phyloP scores from a whole-genome alignment of 2,797 vertebrate species.

The Ciconia nigra region DNA sequence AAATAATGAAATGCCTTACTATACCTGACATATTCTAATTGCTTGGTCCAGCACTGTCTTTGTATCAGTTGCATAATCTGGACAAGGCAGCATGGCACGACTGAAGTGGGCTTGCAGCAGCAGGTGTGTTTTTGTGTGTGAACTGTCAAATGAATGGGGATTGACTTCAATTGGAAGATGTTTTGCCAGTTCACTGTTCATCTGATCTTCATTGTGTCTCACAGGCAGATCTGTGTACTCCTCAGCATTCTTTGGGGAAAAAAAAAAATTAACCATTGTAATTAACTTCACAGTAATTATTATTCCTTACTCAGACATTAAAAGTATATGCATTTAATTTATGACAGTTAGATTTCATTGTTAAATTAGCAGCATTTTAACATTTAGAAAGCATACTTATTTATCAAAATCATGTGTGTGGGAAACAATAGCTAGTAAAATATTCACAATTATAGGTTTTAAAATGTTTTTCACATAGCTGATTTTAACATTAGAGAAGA shows the following conservation, averaged over 20 bases:
- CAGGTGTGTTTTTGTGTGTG: constrained; percentile 95
- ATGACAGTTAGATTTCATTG: neutral
- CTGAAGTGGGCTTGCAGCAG: constrained; percentile 95
- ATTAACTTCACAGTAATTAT: neutral
- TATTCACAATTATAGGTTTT: neutral
- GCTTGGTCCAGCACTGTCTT: constrained; percentile 96
- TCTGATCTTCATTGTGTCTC: constrained; percentile 97
- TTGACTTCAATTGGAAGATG: constrained; percentile 91
- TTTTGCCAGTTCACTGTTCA: constrained; percentile 92
- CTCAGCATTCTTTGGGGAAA: constrained; percentile 86
- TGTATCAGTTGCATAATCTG: constrained; percentile 93
- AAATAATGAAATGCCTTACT: neutral
- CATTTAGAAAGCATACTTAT: neutral
- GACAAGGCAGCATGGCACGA: constrained; percentile 86
- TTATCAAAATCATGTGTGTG: neutral
- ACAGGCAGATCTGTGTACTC: constrained; percentile 96
- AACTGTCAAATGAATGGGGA: constrained; percentile 91
- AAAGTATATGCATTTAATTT: neutral
- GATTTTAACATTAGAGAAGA: neutral
- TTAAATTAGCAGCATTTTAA: neutral
- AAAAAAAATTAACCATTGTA: neutral
- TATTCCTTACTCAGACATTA: neutral
- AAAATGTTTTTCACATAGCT: neutral
- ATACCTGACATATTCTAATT: constrained; percentile 94
- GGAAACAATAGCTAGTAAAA: neutral